phyloP scores from a whole-genome alignment of 1,140 invertebrate genomes.

The Drosophila kanapiae region DNA sequence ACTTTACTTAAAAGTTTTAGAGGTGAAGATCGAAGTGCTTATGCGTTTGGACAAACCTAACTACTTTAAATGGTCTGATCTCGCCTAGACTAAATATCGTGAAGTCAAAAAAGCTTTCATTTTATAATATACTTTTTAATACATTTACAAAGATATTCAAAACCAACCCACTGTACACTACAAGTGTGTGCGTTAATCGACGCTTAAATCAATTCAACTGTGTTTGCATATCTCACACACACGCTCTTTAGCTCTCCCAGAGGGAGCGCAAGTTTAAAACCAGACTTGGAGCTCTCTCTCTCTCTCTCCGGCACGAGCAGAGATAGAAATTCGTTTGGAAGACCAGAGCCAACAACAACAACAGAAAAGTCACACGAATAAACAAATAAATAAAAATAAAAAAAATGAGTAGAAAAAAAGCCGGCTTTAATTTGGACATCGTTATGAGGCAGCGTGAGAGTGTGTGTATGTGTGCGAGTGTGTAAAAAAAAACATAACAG shows the following conservation, averaged over 20 bases:
- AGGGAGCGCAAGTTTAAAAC: conserved; percentile 42
- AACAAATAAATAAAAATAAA: conserved; percentile 76
- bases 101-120: too few species aligned
- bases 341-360: conserved; percentile 36
- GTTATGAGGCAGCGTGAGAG: conserved; percentile 12
- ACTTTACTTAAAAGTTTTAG: too few species aligned
- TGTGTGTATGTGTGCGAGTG: conserved; percentile 18
- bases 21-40: too few species aligned
- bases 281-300: conserved; percentile 60
- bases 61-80: too few species aligned
- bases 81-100: too few species aligned
- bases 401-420: conserved; percentile 54
- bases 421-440: conserved; percentile 73
- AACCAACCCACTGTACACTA: background rate
- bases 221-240: conserved; percentile 68
- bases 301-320: conserved; percentile 1
- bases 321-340: conserved; percentile 57
- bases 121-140: too few species aligned
- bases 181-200: conserved; percentile 69
- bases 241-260: conserved; percentile 14
- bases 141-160: too few species aligned
- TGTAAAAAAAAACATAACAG: conserved; percentile 19
- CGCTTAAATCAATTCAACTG: conserved; percentile 78
- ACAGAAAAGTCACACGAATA: conserved; percentile 52
- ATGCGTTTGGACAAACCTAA: too few species aligned